Conservation (phyloP, 1,140 invertebrate species). For the Pogonognathellus flavescens region DNA sequence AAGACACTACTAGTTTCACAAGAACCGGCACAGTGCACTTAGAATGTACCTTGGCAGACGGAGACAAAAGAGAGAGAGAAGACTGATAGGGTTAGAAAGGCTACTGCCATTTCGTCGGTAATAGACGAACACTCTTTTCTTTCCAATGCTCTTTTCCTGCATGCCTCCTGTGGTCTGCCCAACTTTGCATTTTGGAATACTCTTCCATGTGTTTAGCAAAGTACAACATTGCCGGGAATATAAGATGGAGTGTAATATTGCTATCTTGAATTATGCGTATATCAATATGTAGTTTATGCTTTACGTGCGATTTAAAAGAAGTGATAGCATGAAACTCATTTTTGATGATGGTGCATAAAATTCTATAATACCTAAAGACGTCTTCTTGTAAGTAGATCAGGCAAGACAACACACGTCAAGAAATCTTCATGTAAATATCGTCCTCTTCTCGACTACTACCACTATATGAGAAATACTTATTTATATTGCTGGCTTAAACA, state of each 20-base stretch:
- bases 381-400: not conserved
- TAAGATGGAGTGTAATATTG: too few species aligned
- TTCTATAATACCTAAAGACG: not conserved
- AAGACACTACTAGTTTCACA: too few species aligned
- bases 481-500: not conserved
- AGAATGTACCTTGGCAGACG: too few species aligned
- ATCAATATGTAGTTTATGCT: slow-evolving; percentile 1
- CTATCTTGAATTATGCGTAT: not conserved
- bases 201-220: not conserved
- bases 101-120: too few species aligned
- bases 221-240: not conserved
- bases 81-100: too few species aligned
- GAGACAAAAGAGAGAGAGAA: too few species aligned
- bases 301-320: slow-evolving; percentile 10
- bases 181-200: too few species aligned
- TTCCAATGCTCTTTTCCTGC: too few species aligned
- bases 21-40: too few species aligned
- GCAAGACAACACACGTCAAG: not conserved
- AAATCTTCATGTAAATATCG: not conserved
- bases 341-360: slow-evolving; percentile 36
- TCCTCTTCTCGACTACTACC: not conserved
- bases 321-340: slow-evolving; percentile 13
- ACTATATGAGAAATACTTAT: not conserved
- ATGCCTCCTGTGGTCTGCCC: too few species aligned
- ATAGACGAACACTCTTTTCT: too few species aligned